A percentile compares a stretch with the other conserved stretches of the same genome.
These are phyloP conservation scores for Tiphia femorata DNA, from an alignment of 2,888 invertebrate genomes.

Conservation along the genomic window DNA sequence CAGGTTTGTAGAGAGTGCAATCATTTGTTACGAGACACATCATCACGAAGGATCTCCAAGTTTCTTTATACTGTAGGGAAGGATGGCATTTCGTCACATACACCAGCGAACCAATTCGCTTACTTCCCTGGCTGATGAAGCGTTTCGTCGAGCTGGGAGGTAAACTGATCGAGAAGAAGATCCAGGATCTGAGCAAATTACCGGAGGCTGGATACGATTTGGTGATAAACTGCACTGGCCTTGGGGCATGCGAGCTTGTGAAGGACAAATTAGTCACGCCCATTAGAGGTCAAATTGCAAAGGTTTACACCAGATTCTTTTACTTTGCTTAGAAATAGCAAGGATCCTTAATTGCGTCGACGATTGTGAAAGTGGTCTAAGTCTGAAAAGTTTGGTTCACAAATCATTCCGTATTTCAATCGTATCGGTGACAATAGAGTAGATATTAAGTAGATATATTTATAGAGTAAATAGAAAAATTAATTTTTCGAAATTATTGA, in stretches of 20 bases:
- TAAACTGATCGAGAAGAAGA: slow-evolving; percentile 67
- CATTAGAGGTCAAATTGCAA: slow-evolving; percentile 82
- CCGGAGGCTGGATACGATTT: slow-evolving; percentile 72
- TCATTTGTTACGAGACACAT: too few species aligned
- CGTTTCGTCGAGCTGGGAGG: slow-evolving; percentile 76
- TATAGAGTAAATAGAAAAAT: too few species aligned
- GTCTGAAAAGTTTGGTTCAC: too few species aligned
- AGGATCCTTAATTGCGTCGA: too few species aligned
- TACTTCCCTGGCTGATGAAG: slow-evolving; percentile 78
- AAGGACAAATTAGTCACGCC: slow-evolving; percentile 75
- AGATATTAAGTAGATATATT: too few species aligned
- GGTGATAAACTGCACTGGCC: slow-evolving; percentile 84
- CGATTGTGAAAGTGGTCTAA: too few species aligned
- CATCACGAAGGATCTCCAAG: too few species aligned
- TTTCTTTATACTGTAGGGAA: slow-evolving; percentile 69
- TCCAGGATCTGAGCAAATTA: slow-evolving; percentile 72
- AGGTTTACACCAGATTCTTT: slow-evolving; percentile 71
- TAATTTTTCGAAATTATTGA: too few species aligned
- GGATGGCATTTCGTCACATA: slow-evolving; percentile 79
- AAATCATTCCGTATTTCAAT: too few species aligned
- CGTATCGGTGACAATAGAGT: too few species aligned
- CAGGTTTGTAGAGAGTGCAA: slow-evolving; percentile 53
- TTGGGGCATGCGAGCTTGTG: slow-evolving; percentile 76
- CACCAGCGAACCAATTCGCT: slow-evolving; percentile 75
- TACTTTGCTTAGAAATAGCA: too few species aligned